phyloP scores from a whole-genome alignment of 2,113 vertebrate species.

The Gymnorhina tibicen region DNA sequence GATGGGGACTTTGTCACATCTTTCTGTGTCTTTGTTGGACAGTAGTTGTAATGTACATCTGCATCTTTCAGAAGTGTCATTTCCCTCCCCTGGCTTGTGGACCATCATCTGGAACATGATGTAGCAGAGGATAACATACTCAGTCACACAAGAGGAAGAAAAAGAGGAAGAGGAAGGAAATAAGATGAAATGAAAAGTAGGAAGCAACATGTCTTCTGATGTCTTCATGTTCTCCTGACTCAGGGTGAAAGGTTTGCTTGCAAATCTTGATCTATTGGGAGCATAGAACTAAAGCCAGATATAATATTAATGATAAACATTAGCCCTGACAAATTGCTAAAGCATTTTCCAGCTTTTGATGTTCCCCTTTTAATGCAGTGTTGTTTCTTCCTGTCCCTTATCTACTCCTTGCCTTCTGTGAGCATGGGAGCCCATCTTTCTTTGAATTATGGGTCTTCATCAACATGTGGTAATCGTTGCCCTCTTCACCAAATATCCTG shows the following conservation, averaged over 20 bases:
- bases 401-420: background rate
- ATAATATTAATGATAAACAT: background rate
- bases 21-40: background rate
- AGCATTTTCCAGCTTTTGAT: background rate
- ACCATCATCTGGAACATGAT: background rate
- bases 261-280: background rate
- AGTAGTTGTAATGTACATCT: background rate
- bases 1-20: background rate
- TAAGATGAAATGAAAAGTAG: background rate
- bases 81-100: background rate
- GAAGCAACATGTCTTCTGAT: background rate
- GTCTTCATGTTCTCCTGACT: background rate
- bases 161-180: background rate
- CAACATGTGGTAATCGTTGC: background rate
- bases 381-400: background rate
- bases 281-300: background rate
- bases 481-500: background rate
- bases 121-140: background rate
- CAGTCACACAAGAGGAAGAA: background rate
- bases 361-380: background rate
- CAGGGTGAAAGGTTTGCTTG: background rate
- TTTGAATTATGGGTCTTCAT: background rate
- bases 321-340: background rate
- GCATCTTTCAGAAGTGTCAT: background rate
- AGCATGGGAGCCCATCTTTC: background rate